phyloP scores from a whole-genome alignment of 2,797 vertebrate genomes.

The Periparus ater region DNA sequence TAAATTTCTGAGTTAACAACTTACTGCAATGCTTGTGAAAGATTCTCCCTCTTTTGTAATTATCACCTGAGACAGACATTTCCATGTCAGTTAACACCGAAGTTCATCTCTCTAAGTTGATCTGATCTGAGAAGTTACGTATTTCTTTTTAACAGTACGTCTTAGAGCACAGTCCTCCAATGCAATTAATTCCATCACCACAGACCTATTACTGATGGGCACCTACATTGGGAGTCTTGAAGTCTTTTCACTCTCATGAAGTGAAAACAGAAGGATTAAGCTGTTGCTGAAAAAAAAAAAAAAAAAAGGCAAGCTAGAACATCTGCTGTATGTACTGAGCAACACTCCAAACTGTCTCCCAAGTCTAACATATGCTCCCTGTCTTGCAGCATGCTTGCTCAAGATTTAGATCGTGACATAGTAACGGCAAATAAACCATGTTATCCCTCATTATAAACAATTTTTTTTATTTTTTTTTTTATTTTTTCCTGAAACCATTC shows the following conservation, averaged over 20 bases:
- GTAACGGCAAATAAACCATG: neutral
- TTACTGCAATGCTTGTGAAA: neutral
- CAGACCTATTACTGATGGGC: neutral
- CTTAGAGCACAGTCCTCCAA: neutral
- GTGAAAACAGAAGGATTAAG: neutral
- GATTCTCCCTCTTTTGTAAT: neutral
- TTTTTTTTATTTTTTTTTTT: neutral
- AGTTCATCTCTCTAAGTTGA: neutral
- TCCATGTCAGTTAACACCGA: neutral
- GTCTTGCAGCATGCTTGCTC: neutral
- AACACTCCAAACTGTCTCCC: neutral
- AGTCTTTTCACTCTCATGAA: neutral
- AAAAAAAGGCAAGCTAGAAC: neutral
- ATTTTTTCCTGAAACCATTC: neutral
- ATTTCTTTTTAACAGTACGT: neutral
- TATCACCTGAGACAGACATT: neutral
- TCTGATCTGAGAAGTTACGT: neutral
- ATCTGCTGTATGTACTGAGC: constrained; percentile 19
- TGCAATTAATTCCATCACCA: neutral
- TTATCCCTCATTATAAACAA: neutral
- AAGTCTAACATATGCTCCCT: constrained; percentile 19
- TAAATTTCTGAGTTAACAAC: neutral
- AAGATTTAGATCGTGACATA: neutral
- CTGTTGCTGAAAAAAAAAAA: neutral
- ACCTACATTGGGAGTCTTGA: neutral